phyloP scores from a whole-genome alignment of 1,140 invertebrate species.

The Scaptomyza graminum region DNA sequence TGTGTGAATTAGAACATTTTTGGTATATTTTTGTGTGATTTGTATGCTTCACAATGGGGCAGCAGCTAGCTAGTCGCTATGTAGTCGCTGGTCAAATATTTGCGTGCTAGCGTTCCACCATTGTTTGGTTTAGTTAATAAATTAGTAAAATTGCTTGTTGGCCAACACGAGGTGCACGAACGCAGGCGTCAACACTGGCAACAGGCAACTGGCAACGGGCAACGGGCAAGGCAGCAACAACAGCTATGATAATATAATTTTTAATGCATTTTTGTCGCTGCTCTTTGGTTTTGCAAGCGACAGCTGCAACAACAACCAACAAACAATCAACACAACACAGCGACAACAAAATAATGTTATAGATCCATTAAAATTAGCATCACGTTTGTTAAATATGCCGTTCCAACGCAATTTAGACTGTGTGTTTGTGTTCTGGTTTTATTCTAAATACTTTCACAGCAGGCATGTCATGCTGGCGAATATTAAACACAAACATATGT shows the following conservation, averaged over 20 bases:
- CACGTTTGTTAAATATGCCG: conserved; percentile 62
- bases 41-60: conserved; percentile 14
- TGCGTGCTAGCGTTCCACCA: conserved; percentile 30
- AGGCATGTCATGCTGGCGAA: conserved; percentile 3
- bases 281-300: conserved; percentile 32
- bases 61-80: conserved; percentile 1
- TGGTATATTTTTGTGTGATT: conserved; percentile 1
- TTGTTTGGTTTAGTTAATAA: conserved; percentile 71
- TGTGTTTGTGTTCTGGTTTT: conserved; percentile 7
- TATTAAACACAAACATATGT: background rate
- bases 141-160: conserved; percentile 74
- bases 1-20: background rate
- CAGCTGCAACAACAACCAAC: conserved; percentile 52
- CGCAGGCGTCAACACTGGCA: conserved; percentile 25
- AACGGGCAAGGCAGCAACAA: conserved; percentile 35
- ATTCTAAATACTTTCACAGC: conserved; percentile 64
- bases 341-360: conserved; percentile 57
- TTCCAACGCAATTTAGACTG: conserved; percentile 9
- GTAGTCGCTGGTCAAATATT: conserved; percentile 54
- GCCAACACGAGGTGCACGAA: conserved; percentile 22
- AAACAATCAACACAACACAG: conserved; percentile 10
- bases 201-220: background rate
- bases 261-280: conserved; percentile 38
- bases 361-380: conserved; percentile 68
- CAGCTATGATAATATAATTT: conserved; percentile 65